Evolutionary conservation across 2,888 invertebrate genomes (phyloP).

Genomic region (Dilophus febrilis): DNA sequence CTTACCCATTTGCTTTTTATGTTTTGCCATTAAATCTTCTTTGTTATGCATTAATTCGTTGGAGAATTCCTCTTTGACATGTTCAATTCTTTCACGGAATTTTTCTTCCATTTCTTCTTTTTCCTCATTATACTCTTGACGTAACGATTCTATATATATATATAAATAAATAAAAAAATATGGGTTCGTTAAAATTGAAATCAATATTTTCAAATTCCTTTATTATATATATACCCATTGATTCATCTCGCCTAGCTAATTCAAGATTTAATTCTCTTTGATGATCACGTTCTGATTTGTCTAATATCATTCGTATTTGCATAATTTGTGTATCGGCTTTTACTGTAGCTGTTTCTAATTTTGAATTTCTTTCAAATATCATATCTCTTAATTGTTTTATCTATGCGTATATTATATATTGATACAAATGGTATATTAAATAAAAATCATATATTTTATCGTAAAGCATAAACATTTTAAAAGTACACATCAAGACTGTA

Average conservation of each 20-base stretch:
- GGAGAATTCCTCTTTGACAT: slow-evolving; percentile 28
- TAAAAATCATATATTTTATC: too few relatives aligned
- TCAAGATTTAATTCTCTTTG: slow-evolving; percentile 28
- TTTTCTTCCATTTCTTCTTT: slow-evolving; percentile 57
- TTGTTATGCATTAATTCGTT: slow-evolving; percentile 29
- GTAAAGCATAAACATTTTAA: too few relatives aligned
- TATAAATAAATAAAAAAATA: background rate
- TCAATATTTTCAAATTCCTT: background rate
- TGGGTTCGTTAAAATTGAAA: background rate
- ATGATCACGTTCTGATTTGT: slow-evolving; percentile 28
- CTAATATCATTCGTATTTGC: slow-evolving; percentile 29
- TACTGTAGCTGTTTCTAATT: slow-evolving; percentile 41
- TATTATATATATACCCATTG: slow-evolving; percentile 16
- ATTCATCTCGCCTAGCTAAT: slow-evolving; percentile 23
- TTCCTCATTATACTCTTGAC: slow-evolving; percentile 43
- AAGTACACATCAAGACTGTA: too few relatives aligned
- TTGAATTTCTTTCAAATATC: slow-evolving; percentile 46
- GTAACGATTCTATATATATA: slow-evolving; percentile 12
- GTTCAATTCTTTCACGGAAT: slow-evolving; percentile 43
- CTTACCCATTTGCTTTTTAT: slow-evolving; percentile 50
- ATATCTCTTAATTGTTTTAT: slow-evolving; percentile 46
- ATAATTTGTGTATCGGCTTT: slow-evolving; percentile 50
- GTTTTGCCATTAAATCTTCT: slow-evolving; percentile 44
- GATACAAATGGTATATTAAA: too few relatives aligned
- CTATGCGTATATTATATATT: too few relatives aligned